Base-by-base conservation (phyloP, 2,888 invertebrate genomes). In the Athripsodes cinereus region DNA sequence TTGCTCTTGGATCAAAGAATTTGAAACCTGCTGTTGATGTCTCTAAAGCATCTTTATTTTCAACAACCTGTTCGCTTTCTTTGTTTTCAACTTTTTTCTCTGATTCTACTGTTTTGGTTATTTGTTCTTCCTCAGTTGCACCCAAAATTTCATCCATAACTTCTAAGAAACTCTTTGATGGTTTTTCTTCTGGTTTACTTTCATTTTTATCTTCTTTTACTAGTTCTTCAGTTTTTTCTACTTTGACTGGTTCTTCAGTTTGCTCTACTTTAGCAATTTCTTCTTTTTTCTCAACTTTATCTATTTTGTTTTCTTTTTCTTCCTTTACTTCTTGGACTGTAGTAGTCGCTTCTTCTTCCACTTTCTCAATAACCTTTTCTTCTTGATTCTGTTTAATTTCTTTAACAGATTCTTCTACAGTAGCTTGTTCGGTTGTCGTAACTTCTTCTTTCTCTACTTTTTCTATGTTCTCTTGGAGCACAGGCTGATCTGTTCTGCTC, bases 1-100 rank as follows among this genome's bases (percentile, higher is more conserved):
- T 73, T 59, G 80, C 77, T 11, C 76, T 73, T 64, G 81, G 74
- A 70, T 77, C 76, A 78, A 80, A 72, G 68, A 74, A 74, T 65
- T 75, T 69, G 59, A 76, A 76, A 44, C 69, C 67, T 3, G 76
- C 71, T 3, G 76, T 66, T 75, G 77, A 22, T 74, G 47, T 47
- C 13, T 47, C 47, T 20, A 40, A 40, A 8, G 5, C 40, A 53
- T 31, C 13, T 59, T 46, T n/a, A 21, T 35, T 49, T 16, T 47
- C 47, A 2, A 19, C 47, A 5, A 47, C 47, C 5, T 16, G 10
- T 16, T 34, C 22, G 26, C 34, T 22, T 16, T 21, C 55, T 8
- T 47, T 50, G 52, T 71, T 73, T 13, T 68, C 66, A 55, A 69
- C 67, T 6, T 66, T 66, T 49, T 68, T 58, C 73, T 65, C 64